Evolutionary conservation across 1,140 invertebrate genomes (phyloP).

Genomic region (Leucophenga varia): DNA sequence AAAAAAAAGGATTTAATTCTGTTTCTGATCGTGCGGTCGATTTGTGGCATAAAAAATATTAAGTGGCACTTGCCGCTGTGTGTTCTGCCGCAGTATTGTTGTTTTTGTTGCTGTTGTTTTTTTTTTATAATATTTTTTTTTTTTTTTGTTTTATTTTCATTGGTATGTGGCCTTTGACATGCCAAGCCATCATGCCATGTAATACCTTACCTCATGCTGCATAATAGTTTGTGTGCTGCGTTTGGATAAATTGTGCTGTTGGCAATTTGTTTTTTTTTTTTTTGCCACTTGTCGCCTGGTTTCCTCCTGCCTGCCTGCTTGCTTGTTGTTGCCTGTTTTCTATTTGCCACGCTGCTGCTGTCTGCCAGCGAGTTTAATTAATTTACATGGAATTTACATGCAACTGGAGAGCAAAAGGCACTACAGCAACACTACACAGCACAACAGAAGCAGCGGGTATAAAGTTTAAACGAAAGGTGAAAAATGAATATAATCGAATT

Average conservation of each 20-base stretch:
- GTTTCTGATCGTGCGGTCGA: slow-evolving; percentile 48
- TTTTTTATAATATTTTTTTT: too few relatives aligned
- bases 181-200: slow-evolving; percentile 27
- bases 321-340: too few relatives aligned
- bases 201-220: slow-evolving; percentile 10
- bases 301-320: too few relatives aligned
- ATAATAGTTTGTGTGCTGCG: too few relatives aligned
- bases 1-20: slow-evolving; percentile 2
- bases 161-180: slow-evolving; percentile 47
- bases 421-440: slow-evolving; percentile 25
- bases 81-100: background rate
- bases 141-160: too few relatives aligned
- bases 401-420: too few relatives aligned
- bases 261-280: slow-evolving; percentile 39
- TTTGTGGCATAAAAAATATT: slow-evolving; percentile 54
- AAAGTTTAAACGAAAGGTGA: slow-evolving; percentile 50
- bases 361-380: slow-evolving; percentile 47
- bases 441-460: slow-evolving; percentile 16
- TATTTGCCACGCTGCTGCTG: too few relatives aligned
- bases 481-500: slow-evolving; percentile 52
- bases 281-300: background rate
- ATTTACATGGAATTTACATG: slow-evolving; percentile 54
- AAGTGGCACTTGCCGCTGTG: slow-evolving; percentile 33
- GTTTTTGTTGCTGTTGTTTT: too few relatives aligned
- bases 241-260: too few relatives aligned